phyloP scores from a whole-genome alignment of 2,797 vertebrate species.

The Lycodopsis pacificus region DNA sequence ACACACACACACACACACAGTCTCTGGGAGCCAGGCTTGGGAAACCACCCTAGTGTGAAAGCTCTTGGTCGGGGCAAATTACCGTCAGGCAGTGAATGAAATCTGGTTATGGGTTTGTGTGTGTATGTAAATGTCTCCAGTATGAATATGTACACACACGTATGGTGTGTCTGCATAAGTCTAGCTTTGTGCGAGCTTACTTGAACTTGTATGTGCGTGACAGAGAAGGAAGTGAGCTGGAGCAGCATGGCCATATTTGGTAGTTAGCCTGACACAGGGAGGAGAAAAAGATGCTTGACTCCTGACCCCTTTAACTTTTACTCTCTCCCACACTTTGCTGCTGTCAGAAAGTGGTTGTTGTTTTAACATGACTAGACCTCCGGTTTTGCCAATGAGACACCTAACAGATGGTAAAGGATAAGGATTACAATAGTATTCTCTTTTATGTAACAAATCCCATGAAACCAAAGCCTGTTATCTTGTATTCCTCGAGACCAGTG shows the following conservation, averaged over 20 bases:
- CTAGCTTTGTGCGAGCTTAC: conserved; percentile 28
- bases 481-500: background rate
- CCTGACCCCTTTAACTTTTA: conserved; percentile 9
- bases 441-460: background rate
- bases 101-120: conserved; percentile 42
- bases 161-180: conserved; percentile 24
- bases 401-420: background rate
- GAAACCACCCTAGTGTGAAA: conserved; percentile 60
- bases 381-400: background rate
- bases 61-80: conserved; percentile 50
- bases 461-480: background rate
- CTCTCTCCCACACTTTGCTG: conserved; percentile 11
- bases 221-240: conserved; percentile 27
- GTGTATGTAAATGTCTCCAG: conserved; percentile 32
- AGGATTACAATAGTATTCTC: background rate
- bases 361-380: background rate
- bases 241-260: conserved; percentile 40
- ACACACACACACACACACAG: conserved; percentile 14
- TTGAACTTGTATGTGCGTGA: conserved; percentile 21
- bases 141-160: conserved; percentile 32
- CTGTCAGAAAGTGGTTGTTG: background rate
- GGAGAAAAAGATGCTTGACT: conserved; percentile 26
- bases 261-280: conserved; percentile 15
- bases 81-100: conserved; percentile 35
- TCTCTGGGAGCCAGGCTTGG: conserved; percentile 30